These are phyloP conservation scores for Drosophila murphyi DNA, from an alignment of 1,140 invertebrate species.

Conservation along the genomic window DNA sequence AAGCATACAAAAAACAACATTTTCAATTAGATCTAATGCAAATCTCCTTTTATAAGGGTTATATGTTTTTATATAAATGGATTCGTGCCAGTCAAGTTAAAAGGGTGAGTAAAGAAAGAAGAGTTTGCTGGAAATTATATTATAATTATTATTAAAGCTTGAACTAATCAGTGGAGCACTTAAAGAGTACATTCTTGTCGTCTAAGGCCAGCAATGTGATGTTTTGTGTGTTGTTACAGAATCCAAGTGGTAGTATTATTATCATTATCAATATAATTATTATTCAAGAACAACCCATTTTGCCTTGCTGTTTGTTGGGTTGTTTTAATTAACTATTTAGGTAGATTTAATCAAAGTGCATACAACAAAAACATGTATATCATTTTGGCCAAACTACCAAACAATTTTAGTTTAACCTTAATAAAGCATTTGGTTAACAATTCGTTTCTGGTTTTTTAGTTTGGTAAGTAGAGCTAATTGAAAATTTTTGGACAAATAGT, in stretches of 20 bases:
- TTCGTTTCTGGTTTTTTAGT: conserved; percentile 47
- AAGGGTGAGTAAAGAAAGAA: conserved; percentile 26
- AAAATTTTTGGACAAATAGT: conserved; percentile 22
- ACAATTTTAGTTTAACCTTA: conserved; percentile 17
- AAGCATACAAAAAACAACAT: conserved; percentile 30
- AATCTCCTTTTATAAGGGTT: conserved; percentile 1
- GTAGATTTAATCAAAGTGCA: conserved; percentile 30
- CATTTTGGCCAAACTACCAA: conserved; percentile 15
- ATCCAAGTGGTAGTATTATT: conserved; percentile 39
- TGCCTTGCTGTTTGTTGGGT: conserved; percentile 24
- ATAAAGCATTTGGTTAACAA: conserved; percentile 8
- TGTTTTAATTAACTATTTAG: conserved; percentile 30
- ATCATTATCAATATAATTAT: conserved; percentile 10
- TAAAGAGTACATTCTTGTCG: conserved; percentile 78
- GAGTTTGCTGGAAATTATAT: conserved; percentile 33
- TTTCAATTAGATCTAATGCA: conserved; percentile 2
- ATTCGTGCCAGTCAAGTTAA: conserved; percentile 34
- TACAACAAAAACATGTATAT: conserved; percentile 11
- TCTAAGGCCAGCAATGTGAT: conserved; percentile 80
- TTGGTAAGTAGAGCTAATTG: conserved; percentile 34
- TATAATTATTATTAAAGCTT: conserved; percentile 35
- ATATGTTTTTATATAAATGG: conserved; percentile 23
- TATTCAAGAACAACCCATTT: conserved; percentile 32
- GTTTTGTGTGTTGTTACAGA: conserved; percentile 50
- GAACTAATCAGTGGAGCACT: conserved; percentile 57